Evolutionary conservation across 23 tunicate genomes (phyloP).

Genomic region (Styela plicata): DNA sequence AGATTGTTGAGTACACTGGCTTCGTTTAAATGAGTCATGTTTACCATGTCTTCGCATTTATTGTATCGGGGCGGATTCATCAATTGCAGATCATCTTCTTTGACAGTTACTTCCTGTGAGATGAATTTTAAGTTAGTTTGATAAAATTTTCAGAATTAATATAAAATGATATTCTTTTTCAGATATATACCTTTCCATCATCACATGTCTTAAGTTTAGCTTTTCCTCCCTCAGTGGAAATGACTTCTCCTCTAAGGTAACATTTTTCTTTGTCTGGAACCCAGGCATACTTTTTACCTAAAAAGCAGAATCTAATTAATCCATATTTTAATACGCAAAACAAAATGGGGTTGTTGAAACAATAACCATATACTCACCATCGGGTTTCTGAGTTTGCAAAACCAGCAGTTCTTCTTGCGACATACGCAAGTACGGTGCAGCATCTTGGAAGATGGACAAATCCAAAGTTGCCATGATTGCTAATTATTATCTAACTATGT

Average conservation of each 20-base stretch:
- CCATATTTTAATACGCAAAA: too few relatives aligned
- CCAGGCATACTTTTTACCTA: conserved; percentile 74
- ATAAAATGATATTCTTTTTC: background rate
- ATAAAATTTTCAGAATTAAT: background rate
- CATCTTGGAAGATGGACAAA: conserved; percentile 63
- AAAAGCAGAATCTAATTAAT: too few relatives aligned
- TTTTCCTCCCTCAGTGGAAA: conserved; percentile 61
- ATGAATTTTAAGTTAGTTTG: too few relatives aligned
- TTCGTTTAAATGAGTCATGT: conserved; percentile 93
- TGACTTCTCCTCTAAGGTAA: conserved; percentile 64
- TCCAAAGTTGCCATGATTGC: conserved; percentile 89
- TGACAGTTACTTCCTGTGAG: conserved; percentile 60
- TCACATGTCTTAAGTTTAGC: conserved; percentile 57
- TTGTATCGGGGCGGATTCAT: conserved; percentile 89
- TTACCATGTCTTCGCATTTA: conserved; percentile 90
- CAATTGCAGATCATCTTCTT: conserved; percentile 75
- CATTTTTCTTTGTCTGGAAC: conserved; percentile 65
- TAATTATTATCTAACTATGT: too few relatives aligned
- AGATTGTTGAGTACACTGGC: conserved; percentile 84
- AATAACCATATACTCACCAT: conserved; percentile 43
- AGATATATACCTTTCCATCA: conserved; percentile 38
- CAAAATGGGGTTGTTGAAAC: too few relatives aligned
- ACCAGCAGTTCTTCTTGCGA: conserved; percentile 53
- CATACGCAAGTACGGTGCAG: conserved; percentile 76
- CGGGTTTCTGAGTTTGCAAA: conserved; percentile 73